These are phyloP conservation scores for Ramphastos sulfuratus DNA, from an alignment of 2,113 vertebrate species.

Conservation along the genomic window DNA sequence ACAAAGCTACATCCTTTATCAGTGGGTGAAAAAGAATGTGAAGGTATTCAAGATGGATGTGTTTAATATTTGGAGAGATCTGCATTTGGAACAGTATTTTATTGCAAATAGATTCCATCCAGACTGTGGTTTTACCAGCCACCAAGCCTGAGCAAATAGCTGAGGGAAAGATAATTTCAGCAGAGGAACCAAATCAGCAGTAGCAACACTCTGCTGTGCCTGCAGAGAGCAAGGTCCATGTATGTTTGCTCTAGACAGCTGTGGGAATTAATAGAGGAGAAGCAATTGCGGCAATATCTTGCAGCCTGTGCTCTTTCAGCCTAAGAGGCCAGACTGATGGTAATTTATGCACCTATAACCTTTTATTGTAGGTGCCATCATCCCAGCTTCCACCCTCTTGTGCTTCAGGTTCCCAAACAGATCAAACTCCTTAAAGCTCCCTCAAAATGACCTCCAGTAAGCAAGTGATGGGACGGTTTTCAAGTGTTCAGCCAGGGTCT, in stretches of 20 bases:
- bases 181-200: not conserved
- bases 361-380: not conserved
- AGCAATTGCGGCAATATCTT: not conserved
- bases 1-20: not conserved
- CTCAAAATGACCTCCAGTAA: not conserved
- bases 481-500: not conserved
- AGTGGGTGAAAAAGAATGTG: not conserved
- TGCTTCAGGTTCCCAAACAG: not conserved
- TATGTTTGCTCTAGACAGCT: not conserved
- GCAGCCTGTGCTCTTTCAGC: not conserved
- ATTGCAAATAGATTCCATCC: not conserved
- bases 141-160: not conserved
- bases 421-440: rapidly evolving
- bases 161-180: not conserved
- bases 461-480: not conserved
- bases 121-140: not conserved
- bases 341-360: not conserved
- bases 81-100: not conserved
- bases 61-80: not conserved
- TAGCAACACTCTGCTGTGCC: not conserved
- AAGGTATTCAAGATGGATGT: not conserved
- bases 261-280: not conserved
- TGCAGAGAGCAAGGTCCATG: not conserved
- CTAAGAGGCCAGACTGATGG: not conserved
- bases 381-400: not conserved